Evolutionary conservation across 1,140 invertebrate genomes (phyloP).

Genomic region (Sycophaga agraensis): DNA sequence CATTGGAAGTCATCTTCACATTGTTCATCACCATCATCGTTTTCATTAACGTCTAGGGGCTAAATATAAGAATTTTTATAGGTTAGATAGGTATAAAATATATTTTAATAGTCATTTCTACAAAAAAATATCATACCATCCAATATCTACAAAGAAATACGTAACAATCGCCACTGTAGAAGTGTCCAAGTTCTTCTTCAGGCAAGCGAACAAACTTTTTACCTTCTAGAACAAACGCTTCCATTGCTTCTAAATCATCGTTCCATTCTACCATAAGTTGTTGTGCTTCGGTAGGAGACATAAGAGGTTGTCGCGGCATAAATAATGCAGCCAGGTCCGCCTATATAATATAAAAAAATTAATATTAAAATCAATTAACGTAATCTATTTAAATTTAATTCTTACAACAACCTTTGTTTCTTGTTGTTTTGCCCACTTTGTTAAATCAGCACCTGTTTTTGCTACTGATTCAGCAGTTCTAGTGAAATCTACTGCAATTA

Average conservation of each 20-base stretch:
- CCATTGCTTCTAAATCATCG: conserved; percentile 95
- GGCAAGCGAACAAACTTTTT: conserved; percentile 96
- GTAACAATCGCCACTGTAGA: conserved; percentile 95
- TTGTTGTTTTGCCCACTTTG: conserved; percentile 88
- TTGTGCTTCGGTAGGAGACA: conserved; percentile 83
- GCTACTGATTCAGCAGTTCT: conserved; percentile 96
- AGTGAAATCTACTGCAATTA: conserved; percentile 98
- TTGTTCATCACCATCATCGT: conserved; percentile 68
- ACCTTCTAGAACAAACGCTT: conserved; percentile 96
- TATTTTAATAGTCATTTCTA: conserved; percentile 28
- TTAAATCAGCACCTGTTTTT: conserved; percentile 93
- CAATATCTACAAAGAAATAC: conserved; percentile 97
- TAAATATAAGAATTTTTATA: conserved; percentile 32
- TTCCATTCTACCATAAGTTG: conserved; percentile 94
- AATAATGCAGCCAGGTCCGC: conserved; percentile 94
- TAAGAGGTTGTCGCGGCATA: conserved; percentile 88
- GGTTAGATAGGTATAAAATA: not conserved
- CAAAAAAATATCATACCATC: conserved; percentile 60
- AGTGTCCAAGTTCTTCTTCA: conserved; percentile 90
- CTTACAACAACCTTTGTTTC: conserved; percentile 80
- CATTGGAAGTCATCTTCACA: conserved; percentile 90
- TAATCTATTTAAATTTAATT: not conserved
- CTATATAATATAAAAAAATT: conserved; percentile 37
- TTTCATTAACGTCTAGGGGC: conserved; percentile 63
- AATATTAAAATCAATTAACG: no score